Evolutionary conservation across 2,113 vertebrate species (phyloP).

Genomic region (Shinisaurus crocodilurus): DNA sequence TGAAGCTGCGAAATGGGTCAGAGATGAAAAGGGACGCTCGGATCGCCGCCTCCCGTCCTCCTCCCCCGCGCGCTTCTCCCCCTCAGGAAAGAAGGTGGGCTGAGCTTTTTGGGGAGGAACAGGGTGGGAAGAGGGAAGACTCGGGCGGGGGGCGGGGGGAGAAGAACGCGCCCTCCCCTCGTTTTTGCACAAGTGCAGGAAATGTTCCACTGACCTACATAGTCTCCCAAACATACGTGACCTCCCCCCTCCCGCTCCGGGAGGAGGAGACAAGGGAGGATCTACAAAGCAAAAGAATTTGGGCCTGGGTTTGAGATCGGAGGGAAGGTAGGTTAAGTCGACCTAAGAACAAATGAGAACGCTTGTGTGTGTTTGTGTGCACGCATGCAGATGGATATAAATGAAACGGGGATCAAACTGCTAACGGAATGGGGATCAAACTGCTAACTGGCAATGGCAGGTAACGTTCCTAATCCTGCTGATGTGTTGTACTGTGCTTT

Average conservation of each 20-base stretch:
- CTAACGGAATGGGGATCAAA: neutral
- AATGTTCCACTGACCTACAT: constrained; percentile 89
- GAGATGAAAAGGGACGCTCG: constrained; percentile 37
- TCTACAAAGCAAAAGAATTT: constrained; percentile 70
- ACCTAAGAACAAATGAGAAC: constrained; percentile 30
- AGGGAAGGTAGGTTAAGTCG: constrained; percentile 45
- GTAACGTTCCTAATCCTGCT: neutral
- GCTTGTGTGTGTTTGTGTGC: neutral
- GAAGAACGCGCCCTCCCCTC: constrained; percentile 48
- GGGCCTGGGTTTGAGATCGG: neutral
- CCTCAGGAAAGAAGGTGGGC: neutral
- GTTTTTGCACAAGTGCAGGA: constrained; percentile 78
- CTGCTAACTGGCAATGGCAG: neutral
- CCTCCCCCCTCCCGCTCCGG: constrained; percentile 74
- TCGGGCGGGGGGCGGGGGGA: neutral
- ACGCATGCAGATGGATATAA: neutral
- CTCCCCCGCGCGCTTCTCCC: neutral
- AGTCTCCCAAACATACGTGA: constrained; percentile 87
- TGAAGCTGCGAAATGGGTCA: constrained; percentile 64
- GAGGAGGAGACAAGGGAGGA: constrained; percentile 81
- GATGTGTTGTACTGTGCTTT: neutral
- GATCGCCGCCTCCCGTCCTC: neutral
- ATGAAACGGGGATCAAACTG: neutral
- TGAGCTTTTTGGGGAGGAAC: constrained; percentile 4
- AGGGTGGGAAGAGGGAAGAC: constrained; percentile 31